Evolutionary conservation across 2,888 invertebrate genomes (phyloP).

Genomic region (Herminia tarsipennalis): DNA sequence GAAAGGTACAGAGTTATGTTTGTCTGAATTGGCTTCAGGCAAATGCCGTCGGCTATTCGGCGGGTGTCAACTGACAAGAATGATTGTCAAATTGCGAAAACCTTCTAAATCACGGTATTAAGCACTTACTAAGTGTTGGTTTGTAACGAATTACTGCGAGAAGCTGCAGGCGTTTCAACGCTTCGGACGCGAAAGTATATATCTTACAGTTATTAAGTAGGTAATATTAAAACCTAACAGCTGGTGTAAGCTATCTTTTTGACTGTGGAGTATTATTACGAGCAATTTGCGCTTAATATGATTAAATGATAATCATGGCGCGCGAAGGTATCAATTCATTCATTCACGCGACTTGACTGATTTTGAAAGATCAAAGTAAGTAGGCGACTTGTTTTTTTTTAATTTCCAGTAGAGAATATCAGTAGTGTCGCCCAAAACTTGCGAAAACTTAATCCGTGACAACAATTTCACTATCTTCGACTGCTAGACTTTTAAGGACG

Average conservation of each 20-base stretch:
- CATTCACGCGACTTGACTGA: neutral
- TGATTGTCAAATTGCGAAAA: slow-evolving; percentile 40
- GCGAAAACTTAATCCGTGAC: too few species aligned
- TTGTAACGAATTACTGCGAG: slow-evolving; percentile 15
- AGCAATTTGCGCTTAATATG: slow-evolving; percentile 29
- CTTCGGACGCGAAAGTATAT: slow-evolving; percentile 21
- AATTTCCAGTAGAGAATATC: too few species aligned
- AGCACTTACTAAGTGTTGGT: slow-evolving; percentile 24
- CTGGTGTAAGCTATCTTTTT: slow-evolving; percentile 14
- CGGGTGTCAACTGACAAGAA: slow-evolving; percentile 29
- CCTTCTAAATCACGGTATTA: slow-evolving; percentile 29
- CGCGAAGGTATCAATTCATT: neutral
- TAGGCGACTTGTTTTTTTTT: too few species aligned
- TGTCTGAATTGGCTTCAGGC: slow-evolving; percentile 12
- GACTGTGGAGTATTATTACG: slow-evolving; percentile 15
- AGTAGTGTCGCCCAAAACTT: too few species aligned
- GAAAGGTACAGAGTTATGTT: slow-evolving; percentile 10
- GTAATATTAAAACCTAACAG: slow-evolving; percentile 24
- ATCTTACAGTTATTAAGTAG: slow-evolving; percentile 30
- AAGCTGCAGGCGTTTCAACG: slow-evolving; percentile 18
- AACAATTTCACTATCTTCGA: too few species aligned
- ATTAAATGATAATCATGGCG: slow-evolving; percentile 2
- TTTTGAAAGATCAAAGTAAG: neutral
- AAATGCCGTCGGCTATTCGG: slow-evolving; percentile 25
- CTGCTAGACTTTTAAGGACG: too few species aligned